phyloP scores from a whole-genome alignment of 2,797 vertebrate genomes.

The Chiloscyllium punctatum region DNA sequence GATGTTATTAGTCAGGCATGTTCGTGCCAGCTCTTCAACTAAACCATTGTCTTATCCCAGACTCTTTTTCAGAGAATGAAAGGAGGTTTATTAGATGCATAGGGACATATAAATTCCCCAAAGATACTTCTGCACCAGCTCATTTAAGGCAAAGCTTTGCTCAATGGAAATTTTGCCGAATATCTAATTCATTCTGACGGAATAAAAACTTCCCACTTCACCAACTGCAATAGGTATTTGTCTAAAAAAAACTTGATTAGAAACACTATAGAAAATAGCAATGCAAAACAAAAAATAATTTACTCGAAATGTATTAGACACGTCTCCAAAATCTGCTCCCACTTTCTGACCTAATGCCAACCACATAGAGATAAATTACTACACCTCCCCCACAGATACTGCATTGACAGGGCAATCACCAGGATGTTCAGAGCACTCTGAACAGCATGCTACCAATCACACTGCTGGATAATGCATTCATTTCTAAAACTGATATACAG shows the following conservation, averaged over 20 bases:
- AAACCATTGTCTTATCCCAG: background rate
- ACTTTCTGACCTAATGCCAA: background rate
- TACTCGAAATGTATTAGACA: background rate
- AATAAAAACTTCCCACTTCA: background rate
- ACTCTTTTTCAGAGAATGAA: background rate
- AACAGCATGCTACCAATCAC: background rate
- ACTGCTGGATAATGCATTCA: background rate
- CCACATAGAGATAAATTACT: background rate
- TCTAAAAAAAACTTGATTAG: background rate
- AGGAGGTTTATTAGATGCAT: background rate
- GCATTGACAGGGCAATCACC: background rate
- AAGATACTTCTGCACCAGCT: background rate
- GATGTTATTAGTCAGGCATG: background rate
- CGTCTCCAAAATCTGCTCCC: background rate
- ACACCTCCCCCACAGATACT: background rate
- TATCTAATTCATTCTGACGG: background rate
- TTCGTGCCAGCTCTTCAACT: background rate
- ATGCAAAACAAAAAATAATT: background rate
- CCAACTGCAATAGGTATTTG: background rate
- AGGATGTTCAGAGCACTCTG: background rate
- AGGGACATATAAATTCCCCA: background rate
- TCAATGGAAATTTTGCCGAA: background rate
- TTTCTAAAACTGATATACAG: background rate
- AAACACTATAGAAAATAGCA: background rate
- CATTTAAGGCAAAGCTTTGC: background rate